phyloP scores from a whole-genome alignment of 2,113 vertebrate species.

The Sakesphorus luctuosus region DNA sequence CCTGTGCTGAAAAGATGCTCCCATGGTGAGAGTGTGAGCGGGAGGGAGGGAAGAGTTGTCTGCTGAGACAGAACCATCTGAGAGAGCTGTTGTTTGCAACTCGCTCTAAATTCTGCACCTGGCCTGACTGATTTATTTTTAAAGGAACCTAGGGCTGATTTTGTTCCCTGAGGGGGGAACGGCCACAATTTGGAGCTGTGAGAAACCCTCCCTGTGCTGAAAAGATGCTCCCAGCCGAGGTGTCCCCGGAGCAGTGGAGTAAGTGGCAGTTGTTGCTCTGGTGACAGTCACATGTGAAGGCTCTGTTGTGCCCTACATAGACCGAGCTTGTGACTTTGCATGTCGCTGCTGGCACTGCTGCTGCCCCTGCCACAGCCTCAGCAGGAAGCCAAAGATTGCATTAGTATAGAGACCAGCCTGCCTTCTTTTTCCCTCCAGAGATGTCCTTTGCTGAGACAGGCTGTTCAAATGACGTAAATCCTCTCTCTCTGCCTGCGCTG shows the following conservation, averaged over 20 bases:
- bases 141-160: not conserved
- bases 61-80: not conserved
- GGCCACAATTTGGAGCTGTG: not conserved
- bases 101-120: not conserved
- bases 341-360: not conserved
- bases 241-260: not conserved
- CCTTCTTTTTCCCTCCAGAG: not conserved
- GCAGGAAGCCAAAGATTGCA: not conserved
- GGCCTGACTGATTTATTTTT: not conserved
- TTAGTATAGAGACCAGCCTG: not conserved
- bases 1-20: not conserved
- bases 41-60: not conserved
- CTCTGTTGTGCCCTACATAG: not conserved
- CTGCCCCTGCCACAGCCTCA: not conserved
- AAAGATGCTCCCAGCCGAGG: not conserved
- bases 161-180: not conserved
- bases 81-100: not conserved
- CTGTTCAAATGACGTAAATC: not conserved
- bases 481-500: not conserved
- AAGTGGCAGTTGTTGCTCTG: constrained; percentile 8
- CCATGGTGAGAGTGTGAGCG: not conserved
- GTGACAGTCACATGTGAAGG: constrained; percentile 6
- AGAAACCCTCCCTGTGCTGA: fast-evolving
- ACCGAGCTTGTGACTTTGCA: not conserved
- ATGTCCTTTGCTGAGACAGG: not conserved